A percentile compares a stretch with the other conserved stretches of the same genome.
phyloP scores from a whole-genome alignment of 2,888 invertebrate genomes.

The Caradrina clavipalpis region DNA sequence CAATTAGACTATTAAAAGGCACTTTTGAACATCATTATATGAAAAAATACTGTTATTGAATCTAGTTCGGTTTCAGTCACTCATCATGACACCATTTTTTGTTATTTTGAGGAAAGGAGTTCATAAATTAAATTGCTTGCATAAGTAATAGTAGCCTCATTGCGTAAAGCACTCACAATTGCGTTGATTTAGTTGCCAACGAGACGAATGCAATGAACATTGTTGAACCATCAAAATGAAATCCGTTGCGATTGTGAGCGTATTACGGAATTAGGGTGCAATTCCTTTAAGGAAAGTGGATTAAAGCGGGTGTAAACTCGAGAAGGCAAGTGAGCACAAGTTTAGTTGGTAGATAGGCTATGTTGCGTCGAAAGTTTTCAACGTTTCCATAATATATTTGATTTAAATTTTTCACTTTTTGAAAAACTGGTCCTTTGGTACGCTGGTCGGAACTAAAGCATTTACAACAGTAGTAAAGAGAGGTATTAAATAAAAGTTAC shows the following conservation, averaged over 20 bases:
- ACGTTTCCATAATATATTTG: conserved; percentile 8
- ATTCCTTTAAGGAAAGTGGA: conserved; percentile 24
- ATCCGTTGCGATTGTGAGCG: conserved; percentile 38
- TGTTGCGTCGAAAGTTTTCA: conserved; percentile 5
- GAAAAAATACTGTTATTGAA: no score
- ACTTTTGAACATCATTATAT: no score
- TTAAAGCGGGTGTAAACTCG: conserved; percentile 20
- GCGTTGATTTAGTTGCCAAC: conserved; percentile 13
- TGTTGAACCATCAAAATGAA: conserved; percentile 19
- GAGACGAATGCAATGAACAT: conserved; percentile 28
- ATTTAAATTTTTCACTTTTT: neutral
- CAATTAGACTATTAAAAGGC: no score
- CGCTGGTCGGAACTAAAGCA: neutral
- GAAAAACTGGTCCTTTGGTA: neutral
- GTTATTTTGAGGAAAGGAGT: neutral
- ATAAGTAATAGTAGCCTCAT: conserved; percentile 9
- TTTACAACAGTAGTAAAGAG: neutral
- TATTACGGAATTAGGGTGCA: conserved; percentile 30
- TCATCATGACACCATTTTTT: neutral
- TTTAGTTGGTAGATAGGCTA: neutral
- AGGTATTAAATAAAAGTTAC: neutral
- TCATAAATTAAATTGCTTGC: neutral
- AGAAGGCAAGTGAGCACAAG: conserved; percentile 23
- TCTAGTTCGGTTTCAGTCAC: no score
- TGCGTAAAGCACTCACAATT: conserved; percentile 9